Percentiles rank a stretch among this genome's conserved stretches.
Evolutionary conservation across 2,113 vertebrate genomes (phyloP).

Genomic region (Notiomystis cincta): DNA sequence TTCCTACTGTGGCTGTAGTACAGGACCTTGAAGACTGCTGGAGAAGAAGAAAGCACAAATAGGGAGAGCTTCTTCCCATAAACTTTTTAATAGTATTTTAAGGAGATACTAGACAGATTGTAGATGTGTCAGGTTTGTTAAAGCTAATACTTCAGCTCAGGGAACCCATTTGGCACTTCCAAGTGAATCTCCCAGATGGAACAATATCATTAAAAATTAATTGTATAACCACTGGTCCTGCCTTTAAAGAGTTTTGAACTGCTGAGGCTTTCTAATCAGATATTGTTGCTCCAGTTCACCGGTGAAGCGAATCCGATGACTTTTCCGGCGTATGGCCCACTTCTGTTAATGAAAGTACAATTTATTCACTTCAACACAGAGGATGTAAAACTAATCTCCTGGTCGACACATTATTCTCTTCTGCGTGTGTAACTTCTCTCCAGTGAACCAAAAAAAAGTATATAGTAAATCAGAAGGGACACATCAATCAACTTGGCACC

Average conservation of each 20-base stretch:
- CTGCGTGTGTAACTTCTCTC: constrained; percentile 2
- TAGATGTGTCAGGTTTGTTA: constrained; percentile 41
- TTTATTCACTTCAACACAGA: constrained; percentile 41
- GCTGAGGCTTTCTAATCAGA: constrained; percentile 65
- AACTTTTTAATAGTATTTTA: constrained; percentile 24
- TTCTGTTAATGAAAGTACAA: constrained; percentile 50
- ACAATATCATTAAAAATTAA: constrained; percentile 76
- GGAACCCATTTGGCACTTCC: constrained; percentile 49
- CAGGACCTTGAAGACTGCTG: neutral
- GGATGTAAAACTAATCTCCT: constrained; percentile 32
- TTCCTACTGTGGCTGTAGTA: neutral
- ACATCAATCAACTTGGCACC: neutral
- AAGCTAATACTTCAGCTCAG: constrained; percentile 44
- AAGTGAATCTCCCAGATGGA: constrained; percentile 66
- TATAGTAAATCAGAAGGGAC: neutral
- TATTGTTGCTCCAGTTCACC: constrained; percentile 63
- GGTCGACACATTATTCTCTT: constrained; percentile 12
- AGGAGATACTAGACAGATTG: neutral
- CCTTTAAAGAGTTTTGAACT: constrained; percentile 68
- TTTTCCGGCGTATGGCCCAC: constrained; percentile 15
- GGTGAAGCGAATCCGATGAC: constrained; percentile 62
- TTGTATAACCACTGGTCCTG: constrained; percentile 66
- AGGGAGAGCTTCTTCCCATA: neutral
- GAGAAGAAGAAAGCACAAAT: neutral
- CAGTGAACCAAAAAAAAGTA: neutral